Evolutionary conservation across 1,140 invertebrate species (phyloP).

Genomic region (Trichonephila inaurata): DNA sequence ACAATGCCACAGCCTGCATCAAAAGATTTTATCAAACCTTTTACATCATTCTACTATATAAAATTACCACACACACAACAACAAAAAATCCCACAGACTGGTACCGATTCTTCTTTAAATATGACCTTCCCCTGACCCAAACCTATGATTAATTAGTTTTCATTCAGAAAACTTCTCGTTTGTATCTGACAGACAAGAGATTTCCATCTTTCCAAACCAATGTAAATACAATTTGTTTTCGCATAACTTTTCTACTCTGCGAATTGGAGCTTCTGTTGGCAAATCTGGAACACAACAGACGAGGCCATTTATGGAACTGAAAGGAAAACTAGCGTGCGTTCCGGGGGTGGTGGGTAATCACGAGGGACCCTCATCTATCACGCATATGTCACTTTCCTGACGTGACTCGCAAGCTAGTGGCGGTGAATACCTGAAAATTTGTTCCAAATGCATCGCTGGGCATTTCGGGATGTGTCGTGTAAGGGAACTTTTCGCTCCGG

Average conservation of each 20-base stretch:
- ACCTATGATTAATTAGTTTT: not conserved
- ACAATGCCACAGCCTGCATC: too few species aligned
- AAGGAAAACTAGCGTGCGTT: not conserved
- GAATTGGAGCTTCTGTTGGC: not conserved
- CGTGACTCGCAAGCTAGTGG: not conserved
- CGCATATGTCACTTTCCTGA: slow-evolving; percentile 11
- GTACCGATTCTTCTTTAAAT: not conserved
- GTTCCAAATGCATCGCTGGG: slow-evolving; percentile 5
- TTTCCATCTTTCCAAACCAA: slow-evolving; percentile 6
- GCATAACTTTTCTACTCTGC: not conserved
- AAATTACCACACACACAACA: too few species aligned
- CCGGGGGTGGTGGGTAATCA: not conserved
- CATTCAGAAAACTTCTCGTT: slow-evolving; percentile 8
- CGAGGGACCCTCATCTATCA: not conserved
- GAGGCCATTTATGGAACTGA: slow-evolving; percentile 19
- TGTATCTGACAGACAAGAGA: not conserved
- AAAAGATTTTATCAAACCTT: too few species aligned
- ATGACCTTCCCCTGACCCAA: not conserved
- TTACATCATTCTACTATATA: too few species aligned
- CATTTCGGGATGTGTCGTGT: not conserved
- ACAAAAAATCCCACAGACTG: not conserved
- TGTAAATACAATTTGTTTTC: not conserved
- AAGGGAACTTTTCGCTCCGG: not conserved
- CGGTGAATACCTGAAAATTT: slow-evolving; percentile 2
- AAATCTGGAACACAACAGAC: not conserved